These are phyloP conservation scores for Chlorospingus flavigularis DNA, from an alignment of 2,797 vertebrate genomes.

Conservation along the genomic window DNA sequence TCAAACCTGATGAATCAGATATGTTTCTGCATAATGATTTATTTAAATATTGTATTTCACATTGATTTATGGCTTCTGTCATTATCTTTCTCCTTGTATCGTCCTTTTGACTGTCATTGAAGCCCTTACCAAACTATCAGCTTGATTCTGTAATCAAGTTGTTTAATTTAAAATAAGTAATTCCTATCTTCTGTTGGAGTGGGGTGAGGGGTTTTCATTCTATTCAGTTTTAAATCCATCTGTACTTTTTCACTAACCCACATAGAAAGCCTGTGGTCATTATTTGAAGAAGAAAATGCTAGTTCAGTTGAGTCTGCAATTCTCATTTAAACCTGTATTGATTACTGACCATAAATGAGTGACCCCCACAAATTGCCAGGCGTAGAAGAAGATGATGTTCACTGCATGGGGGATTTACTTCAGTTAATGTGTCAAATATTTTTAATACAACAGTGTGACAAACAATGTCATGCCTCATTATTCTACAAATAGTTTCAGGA, in stretches of 20 bases:
- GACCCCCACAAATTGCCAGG: constrained; percentile 16
- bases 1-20: neutral
- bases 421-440: constrained; percentile 43
- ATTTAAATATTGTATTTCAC: neutral
- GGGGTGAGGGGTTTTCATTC: neutral
- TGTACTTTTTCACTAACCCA: neutral
- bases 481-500: neutral
- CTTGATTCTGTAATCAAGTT: constrained; percentile 1
- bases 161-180: constrained; percentile 11
- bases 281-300: constrained; percentile 13
- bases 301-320: neutral
- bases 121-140: neutral
- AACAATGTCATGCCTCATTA: constrained; percentile 34
- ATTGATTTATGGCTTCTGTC: neutral
- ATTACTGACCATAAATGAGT: constrained; percentile 45
- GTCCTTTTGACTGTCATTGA: neutral
- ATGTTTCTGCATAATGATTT: neutral
- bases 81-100: neutral
- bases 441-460: constrained; percentile 6
- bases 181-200: neutral
- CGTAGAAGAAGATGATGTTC: constrained; percentile 50
- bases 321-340: constrained; percentile 56
- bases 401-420: constrained; percentile 47
- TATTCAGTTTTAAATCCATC: constrained; percentile 6
- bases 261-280: neutral